Percentiles rank a stretch among this genome's conserved stretches.
Evolutionary conservation across 2,113 vertebrate genomes (phyloP).

Genomic region (Dicrurus megarhynchus): DNA sequence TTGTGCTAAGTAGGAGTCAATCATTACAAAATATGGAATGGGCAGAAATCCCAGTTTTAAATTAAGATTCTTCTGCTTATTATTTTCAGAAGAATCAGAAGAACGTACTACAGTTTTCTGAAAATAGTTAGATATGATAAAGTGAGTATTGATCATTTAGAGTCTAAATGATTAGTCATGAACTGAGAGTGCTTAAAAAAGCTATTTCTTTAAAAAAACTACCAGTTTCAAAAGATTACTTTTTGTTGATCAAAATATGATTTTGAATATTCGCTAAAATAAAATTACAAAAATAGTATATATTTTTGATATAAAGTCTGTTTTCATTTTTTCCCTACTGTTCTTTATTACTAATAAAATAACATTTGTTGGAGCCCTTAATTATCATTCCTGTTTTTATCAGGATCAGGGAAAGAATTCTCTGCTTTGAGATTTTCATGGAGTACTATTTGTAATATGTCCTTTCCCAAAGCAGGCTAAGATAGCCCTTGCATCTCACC

Average conservation of each 20-base stretch:
- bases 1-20: neutral
- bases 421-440: neutral
- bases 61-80: neutral
- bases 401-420: neutral
- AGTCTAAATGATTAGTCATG: neutral
- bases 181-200: neutral
- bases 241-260: neutral
- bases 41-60: neutral
- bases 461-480: neutral
- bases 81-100: neutral
- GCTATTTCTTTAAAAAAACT: neutral
- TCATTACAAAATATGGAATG: neutral
- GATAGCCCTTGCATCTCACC: rapidly evolving
- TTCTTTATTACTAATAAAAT: neutral
- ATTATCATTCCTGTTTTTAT: neutral
- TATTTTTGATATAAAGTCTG: neutral
- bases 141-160: neutral
- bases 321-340: neutral
- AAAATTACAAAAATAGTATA: neutral
- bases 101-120: neutral
- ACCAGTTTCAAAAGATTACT: neutral
- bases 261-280: neutral
- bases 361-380: neutral
- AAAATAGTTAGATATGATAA: neutral
- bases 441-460: neutral